A percentile compares a stretch with the other conserved stretches of the same genome.
These are phyloP conservation scores for Sparidentex hasta DNA, from an alignment of 2,797 vertebrate genomes.

Conservation along the genomic window DNA sequence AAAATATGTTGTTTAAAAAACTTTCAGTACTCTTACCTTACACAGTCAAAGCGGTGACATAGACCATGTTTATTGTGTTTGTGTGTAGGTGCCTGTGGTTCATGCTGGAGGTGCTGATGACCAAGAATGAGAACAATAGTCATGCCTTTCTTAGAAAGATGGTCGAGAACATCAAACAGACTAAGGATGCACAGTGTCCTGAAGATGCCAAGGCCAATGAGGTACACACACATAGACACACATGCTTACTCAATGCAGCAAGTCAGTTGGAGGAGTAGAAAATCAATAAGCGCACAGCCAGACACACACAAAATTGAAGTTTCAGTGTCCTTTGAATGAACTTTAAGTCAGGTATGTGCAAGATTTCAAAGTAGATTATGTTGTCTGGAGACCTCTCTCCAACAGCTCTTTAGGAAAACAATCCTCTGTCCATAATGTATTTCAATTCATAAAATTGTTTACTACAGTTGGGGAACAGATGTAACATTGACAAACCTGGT, in stretches of 20 bases:
- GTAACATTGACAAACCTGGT: too few species aligned
- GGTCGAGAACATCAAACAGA: conserved; percentile 99
- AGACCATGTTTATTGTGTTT: neutral
- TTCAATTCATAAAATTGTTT: too few species aligned
- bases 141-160: conserved; percentile 98
- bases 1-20: too few species aligned
- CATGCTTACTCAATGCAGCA: neutral
- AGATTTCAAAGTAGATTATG: too few species aligned
- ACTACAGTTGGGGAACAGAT: too few species aligned
- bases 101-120: conserved; percentile 99
- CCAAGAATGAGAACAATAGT: conserved; percentile 99
- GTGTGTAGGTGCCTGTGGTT: conserved; percentile 96
- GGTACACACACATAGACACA: conserved; percentile 73
- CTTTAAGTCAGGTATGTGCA: too few species aligned
- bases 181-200: conserved; percentile 96
- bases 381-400: too few species aligned
- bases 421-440: too few species aligned
- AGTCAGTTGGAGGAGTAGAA: neutral
- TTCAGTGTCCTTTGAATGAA: too few species aligned
- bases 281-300: too few species aligned
- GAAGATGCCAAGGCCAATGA: conserved; percentile 97
- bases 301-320: neutral
- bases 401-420: too few species aligned
- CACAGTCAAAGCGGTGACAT: neutral
- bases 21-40: too few species aligned